Base-by-base conservation (phyloP, 2,113 vertebrate species). In the Hippocampus abdominalis region DNA sequence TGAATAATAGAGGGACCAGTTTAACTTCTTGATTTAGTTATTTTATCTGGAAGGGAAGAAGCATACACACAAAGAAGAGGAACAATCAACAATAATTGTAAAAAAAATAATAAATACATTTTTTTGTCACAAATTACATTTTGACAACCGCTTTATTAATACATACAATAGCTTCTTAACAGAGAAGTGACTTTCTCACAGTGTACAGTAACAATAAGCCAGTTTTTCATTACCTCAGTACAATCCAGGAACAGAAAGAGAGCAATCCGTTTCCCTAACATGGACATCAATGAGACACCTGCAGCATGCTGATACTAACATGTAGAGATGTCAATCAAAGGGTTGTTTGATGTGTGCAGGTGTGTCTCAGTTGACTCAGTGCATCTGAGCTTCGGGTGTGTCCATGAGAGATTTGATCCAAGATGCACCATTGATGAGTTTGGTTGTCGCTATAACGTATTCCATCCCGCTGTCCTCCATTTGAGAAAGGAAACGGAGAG, bases 331-430 rank as follows among this genome's bases (percentile, higher is more conserved):
- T 40, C 49, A 74, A 66, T 75, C 39, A 42, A 65, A 71, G 44
- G 46, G 21, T 11, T 23, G 46, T 75, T 79, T 81, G 68, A 78
- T 76, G 82, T 76, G 27, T 66, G 25, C 75, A 79, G 74, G 61
- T 74, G 81, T 60, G 8, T 10, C 16, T 56, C 60, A 69, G 71
- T 73, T 66, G 57, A 64, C 70, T 91, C 90, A 96, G 80, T 90
- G 86, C 0, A 87, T 89, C 15, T 91, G 89, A 8, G 90, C 87
- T 68, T 96, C 94, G 49, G 95, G 92, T n/a, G 93, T 93, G 75
- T 99, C 98, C 96, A 96, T 97, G 60, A 99, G 82, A 21, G 95
- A 96, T 79, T 96, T 95, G 63, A 99, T 89, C 96, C 97, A 99
- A 44, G 91, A 97, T 25, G 92, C 94, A 3, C 98, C 97, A 0